A percentile compares a stretch with the other conserved stretches of the same genome.
These are phyloP conservation scores for Eumaeus atala DNA, from an alignment of 1,140 invertebrate species.

Conservation along the genomic window DNA sequence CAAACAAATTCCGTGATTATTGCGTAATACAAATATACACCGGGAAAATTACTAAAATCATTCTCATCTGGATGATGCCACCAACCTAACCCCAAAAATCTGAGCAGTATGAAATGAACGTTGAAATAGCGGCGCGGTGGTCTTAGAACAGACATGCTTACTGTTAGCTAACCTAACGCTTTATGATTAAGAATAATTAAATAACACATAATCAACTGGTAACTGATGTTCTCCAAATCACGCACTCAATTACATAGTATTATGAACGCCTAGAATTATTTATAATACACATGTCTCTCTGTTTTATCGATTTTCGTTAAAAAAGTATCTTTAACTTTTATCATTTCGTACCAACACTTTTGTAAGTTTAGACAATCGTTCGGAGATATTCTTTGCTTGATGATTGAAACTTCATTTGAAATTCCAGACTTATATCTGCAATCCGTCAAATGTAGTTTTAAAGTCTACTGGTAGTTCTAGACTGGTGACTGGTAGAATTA, in stretches of 20 bases:
- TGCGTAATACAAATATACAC: constrained; percentile 52
- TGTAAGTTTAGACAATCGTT: no score
- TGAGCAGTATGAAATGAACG: constrained; percentile 46
- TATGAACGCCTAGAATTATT: not conserved
- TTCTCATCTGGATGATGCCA: constrained; percentile 64
- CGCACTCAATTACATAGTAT: not conserved
- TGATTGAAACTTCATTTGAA: no score
- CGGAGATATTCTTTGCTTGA: no score
- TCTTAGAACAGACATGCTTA: constrained; percentile 18
- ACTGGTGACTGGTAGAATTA: no score
- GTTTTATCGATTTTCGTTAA: no score
- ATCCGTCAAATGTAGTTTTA: no score
- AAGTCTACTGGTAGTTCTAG: no score
- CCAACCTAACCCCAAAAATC: constrained; percentile 58
- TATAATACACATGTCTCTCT: no score
- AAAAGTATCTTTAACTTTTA: no score
- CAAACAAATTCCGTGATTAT: constrained; percentile 55
- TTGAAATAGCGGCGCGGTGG: constrained; percentile 46
- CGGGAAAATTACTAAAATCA: constrained; percentile 47
- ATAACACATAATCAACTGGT: no score
- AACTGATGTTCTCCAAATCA: not conserved
- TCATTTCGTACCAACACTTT: no score
- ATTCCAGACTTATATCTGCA: no score
- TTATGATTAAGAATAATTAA: not conserved
- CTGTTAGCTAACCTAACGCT: not conserved